Evolutionary conservation across 2,888 invertebrate genomes (phyloP).

Genomic region (Micoletzkya japonica): DNA sequence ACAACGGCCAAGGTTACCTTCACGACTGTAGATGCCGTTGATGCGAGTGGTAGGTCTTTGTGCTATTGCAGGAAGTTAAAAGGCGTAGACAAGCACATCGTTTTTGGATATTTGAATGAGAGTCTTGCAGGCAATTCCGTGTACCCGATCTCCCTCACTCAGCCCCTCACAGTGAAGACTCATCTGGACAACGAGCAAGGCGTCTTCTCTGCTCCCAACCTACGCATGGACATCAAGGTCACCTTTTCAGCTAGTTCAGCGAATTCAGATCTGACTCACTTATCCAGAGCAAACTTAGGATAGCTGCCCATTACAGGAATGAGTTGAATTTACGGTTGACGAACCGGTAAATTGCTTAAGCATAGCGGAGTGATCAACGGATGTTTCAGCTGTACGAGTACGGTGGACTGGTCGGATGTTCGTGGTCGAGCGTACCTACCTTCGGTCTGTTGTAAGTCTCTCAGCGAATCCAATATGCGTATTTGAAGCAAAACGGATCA

Average conservation of each 20-base stretch:
- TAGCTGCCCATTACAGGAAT: too few species aligned
- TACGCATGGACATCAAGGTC: background rate
- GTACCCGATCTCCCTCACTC: background rate
- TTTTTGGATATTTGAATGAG: too few species aligned
- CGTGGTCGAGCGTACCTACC: background rate
- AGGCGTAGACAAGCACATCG: too few species aligned
- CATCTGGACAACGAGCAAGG: background rate
- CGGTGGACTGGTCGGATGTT: background rate
- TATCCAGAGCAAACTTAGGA: too few species aligned
- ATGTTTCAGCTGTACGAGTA: background rate
- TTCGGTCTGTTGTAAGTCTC: background rate
- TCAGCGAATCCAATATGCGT: background rate
- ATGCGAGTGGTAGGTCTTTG: too few species aligned
- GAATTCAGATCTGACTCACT: too few species aligned
- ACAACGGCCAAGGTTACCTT: too few species aligned
- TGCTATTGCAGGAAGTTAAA: too few species aligned
- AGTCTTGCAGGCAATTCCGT: background rate
- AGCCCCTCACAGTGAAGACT: background rate
- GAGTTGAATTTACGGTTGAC: too few species aligned
- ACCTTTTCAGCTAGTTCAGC: background rate
- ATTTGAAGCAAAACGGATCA: background rate
- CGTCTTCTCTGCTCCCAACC: background rate
- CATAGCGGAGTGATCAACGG: background rate
- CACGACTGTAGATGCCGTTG: too few species aligned
- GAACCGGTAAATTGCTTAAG: too few species aligned